These are phyloP conservation scores for Pandion haliaetus DNA, from an alignment of 2,113 vertebrate species.

Conservation along the genomic window DNA sequence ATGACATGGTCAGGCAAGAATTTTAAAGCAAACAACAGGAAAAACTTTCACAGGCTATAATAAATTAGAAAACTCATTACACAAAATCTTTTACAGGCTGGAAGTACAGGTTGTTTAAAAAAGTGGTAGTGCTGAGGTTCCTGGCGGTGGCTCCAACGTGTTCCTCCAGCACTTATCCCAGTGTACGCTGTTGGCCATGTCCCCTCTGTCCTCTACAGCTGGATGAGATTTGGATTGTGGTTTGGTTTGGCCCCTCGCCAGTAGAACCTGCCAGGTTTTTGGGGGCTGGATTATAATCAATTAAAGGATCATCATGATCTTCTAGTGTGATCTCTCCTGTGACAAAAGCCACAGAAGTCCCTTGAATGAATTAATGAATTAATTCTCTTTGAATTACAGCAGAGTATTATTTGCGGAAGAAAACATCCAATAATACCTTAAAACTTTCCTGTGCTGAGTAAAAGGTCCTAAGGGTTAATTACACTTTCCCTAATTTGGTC, in stretches of 20 bases:
- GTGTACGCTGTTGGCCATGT: fast-evolving
- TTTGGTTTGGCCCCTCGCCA: not conserved
- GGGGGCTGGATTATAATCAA: not conserved
- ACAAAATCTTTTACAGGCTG: not conserved
- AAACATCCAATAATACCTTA: not conserved
- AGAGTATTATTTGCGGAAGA: fast-evolving
- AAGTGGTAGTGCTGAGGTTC: not conserved
- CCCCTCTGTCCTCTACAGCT: not conserved
- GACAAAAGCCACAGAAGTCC: not conserved
- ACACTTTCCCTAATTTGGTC: not conserved
- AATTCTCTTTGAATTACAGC: not conserved
- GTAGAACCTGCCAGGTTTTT: not conserved
- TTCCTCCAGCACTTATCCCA: not conserved
- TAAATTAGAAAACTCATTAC: not conserved
- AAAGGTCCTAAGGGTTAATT: not conserved
- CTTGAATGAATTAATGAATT: not conserved
- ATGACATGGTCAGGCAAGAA: not conserved
- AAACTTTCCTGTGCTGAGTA: not conserved
- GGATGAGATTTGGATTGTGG: not conserved
- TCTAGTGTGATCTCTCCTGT: not conserved
- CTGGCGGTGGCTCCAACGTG: not conserved
- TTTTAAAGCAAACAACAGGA: not conserved
- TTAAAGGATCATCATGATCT: not conserved
- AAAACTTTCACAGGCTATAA: not conserved
- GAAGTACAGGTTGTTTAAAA: not conserved